Percentiles rank a stretch among this genome's conserved stretches.
These are phyloP conservation scores for Heliconius charithonia DNA, from an alignment of 2,888 invertebrate genomes.

Conservation along the genomic window DNA sequence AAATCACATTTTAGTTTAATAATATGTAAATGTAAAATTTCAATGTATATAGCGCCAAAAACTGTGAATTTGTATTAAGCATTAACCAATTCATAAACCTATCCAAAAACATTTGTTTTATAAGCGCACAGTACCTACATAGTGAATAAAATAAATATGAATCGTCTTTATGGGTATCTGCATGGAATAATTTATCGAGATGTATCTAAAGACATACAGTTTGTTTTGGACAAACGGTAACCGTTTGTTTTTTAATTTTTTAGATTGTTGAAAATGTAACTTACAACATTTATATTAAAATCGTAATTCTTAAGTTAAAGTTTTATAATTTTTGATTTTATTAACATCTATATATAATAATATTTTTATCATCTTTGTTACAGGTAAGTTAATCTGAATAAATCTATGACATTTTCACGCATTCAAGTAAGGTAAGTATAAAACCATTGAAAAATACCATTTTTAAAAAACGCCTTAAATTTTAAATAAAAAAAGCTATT, in stretches of 20 bases:
- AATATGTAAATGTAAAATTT: background rate
- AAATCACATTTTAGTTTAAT: background rate
- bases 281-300: background rate
- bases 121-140: constrained; percentile 27
- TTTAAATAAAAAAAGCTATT: background rate
- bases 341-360: background rate
- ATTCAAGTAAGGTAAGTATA: constrained; percentile 17
- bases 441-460: background rate
- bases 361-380: constrained; percentile 26
- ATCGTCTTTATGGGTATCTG: constrained; percentile 36
- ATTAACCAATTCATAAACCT: constrained; percentile 9
- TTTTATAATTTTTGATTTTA: too few species aligned
- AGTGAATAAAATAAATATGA: constrained; percentile 42
- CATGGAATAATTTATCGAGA: constrained; percentile 10
- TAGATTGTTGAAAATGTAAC: background rate
- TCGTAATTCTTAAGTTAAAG: background rate
- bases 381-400: constrained; percentile 33
- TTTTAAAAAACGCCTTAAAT: too few species aligned
- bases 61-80: background rate
- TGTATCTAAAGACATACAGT: background rate
- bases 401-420: background rate
- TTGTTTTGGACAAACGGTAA: background rate
- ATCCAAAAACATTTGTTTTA: constrained; percentile 25
- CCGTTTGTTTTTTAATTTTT: background rate
- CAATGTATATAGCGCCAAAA: background rate